These are phyloP conservation scores for Hyles vespertilio DNA, from an alignment of 1,140 invertebrate genomes.

Conservation along the genomic window DNA sequence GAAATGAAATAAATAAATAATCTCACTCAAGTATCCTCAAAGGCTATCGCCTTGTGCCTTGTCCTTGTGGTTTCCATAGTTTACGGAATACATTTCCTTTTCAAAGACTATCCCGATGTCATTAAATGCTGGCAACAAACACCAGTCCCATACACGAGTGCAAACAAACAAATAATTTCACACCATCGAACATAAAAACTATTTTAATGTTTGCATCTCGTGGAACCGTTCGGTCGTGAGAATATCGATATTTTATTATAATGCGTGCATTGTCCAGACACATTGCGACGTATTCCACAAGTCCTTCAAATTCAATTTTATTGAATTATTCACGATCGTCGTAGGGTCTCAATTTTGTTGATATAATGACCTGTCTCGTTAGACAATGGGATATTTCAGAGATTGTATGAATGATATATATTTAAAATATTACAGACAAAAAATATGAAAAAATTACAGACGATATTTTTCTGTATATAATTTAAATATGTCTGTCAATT, in stretches of 20 bases:
- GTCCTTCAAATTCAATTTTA: slow-evolving; percentile 55
- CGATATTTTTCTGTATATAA: too few relatives aligned
- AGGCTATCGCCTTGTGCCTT: too few relatives aligned
- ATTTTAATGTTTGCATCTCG: slow-evolving; percentile 13
- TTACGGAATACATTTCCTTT: background rate
- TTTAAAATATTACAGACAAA: too few relatives aligned
- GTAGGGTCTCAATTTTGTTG: slow-evolving; percentile 47
- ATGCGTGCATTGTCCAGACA: slow-evolving; percentile 53
- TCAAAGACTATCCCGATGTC: background rate
- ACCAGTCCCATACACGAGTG: background rate
- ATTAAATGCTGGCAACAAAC: background rate
- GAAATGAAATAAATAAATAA: too few relatives aligned
- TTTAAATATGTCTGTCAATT: too few relatives aligned
- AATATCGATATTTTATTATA: slow-evolving; percentile 59
- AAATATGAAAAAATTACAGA: too few relatives aligned
- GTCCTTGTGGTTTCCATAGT: background rate
- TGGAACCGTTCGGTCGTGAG: slow-evolving; percentile 13
- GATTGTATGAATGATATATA: too few relatives aligned
- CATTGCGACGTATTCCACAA: slow-evolving; percentile 50
- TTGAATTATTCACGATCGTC: slow-evolving; percentile 62
- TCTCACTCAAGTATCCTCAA: too few relatives aligned
- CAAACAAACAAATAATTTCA: slow-evolving; percentile 3
- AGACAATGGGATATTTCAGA: slow-evolving; percentile 10
- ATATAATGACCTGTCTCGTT: slow-evolving; percentile 49
- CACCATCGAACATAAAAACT: slow-evolving; percentile 12